phyloP scores from a whole-genome alignment of 1,140 invertebrate genomes.

The Chionoecetes opilio region DNA sequence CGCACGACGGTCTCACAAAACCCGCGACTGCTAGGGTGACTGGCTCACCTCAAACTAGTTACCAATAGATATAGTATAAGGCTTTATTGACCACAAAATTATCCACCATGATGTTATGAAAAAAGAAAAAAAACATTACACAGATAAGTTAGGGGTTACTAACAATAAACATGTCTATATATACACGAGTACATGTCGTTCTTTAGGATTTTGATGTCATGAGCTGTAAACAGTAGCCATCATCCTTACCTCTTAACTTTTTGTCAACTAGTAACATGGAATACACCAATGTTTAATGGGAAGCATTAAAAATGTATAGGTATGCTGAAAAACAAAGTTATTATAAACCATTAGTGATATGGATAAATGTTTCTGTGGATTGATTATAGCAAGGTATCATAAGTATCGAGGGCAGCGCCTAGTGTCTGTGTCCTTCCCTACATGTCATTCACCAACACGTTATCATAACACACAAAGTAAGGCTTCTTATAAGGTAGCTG shows the following conservation, averaged over 20 bases:
- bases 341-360: not conserved
- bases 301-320: not conserved
- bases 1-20: not conserved
- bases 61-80: not conserved
- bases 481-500: not conserved
- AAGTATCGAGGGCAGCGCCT: not conserved
- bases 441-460: not conserved
- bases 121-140: slow-evolving; percentile 36
- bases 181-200: not conserved
- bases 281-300: not conserved
- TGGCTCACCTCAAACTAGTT: not conserved
- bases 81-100: slow-evolving; percentile 20
- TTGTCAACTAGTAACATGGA: slow-evolving; percentile 17
- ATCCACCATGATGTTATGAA: not conserved
- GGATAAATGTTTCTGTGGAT: not conserved
- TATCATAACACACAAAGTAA: not conserved
- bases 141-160: not conserved
- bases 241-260: slow-evolving; percentile 2
- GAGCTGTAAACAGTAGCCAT: not conserved
- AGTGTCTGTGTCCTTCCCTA: not conserved
- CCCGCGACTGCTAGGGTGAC: not conserved
- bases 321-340: slow-evolving; percentile 1
- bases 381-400: not conserved
- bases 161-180: not conserved
- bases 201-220: not conserved